A percentile compares a stretch with the other conserved stretches of the same genome.
phyloP scores from a whole-genome alignment of 2,888 invertebrate genomes.

The Orthosia gothica region DNA sequence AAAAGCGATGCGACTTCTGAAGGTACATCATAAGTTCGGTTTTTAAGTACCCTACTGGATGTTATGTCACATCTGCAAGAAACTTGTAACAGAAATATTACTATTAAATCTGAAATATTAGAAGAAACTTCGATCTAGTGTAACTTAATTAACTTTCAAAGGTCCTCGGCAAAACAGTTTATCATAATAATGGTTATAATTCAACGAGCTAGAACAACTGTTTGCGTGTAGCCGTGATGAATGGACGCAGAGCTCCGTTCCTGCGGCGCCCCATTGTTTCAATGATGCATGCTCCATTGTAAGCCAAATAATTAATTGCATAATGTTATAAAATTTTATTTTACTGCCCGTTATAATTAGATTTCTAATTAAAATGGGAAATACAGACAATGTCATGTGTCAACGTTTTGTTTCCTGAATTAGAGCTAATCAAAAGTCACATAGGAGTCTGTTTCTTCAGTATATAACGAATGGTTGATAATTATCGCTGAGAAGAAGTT shows the following conservation, averaged over 20 bases:
- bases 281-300: slow-evolving; percentile 71
- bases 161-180: slow-evolving; percentile 34
- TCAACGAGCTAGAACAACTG: slow-evolving; percentile 45
- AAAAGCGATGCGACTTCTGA: no score
- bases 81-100: not conserved
- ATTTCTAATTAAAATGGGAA: slow-evolving; percentile 54
- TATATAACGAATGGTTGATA: not conserved
- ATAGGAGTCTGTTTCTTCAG: not conserved
- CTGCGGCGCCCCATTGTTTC: slow-evolving; percentile 69
- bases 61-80: not conserved
- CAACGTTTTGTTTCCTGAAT: slow-evolving; percentile 45
- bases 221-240: slow-evolving; percentile 53
- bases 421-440: slow-evolving; percentile 15
- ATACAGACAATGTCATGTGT: slow-evolving; percentile 39
- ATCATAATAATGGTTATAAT: slow-evolving; percentile 57
- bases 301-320: slow-evolving; percentile 67
- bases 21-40: slow-evolving; percentile 6
- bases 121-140: not conserved
- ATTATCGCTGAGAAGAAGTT: slow-evolving; percentile 20
- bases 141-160: slow-evolving; percentile 43
- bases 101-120: not conserved
- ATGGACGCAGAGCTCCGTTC: slow-evolving; percentile 52
- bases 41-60: not conserved
- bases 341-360: slow-evolving; percentile 41
- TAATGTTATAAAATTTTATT: slow-evolving; percentile 61